phyloP scores from a whole-genome alignment of 2,797 vertebrate species.

The Epinephelus malabaricus region DNA sequence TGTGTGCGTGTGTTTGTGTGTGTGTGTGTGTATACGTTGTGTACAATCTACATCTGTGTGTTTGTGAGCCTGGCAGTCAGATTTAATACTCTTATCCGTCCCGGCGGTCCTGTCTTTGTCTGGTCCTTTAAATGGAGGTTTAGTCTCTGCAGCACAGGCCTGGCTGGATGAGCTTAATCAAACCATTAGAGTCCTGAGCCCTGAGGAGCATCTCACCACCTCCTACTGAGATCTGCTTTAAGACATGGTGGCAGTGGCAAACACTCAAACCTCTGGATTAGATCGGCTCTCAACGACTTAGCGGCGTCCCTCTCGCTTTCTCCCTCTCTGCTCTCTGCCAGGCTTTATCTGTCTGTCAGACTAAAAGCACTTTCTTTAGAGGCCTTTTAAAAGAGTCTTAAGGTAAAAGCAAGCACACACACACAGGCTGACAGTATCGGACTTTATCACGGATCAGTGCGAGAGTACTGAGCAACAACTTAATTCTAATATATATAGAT shows the following conservation, averaged over 20 bases:
- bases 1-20: not conserved
- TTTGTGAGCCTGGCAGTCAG: conserved; percentile 71
- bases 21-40: conserved; percentile 43
- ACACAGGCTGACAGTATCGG: not conserved
- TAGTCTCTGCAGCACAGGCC: conserved; percentile 74
- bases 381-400: conserved; percentile 53
- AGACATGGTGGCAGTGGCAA: conserved; percentile 75
- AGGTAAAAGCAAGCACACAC: conserved; percentile 18
- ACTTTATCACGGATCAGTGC: not conserved
- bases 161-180: conserved; percentile 87
- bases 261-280: conserved; percentile 79
- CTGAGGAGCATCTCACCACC: conserved; percentile 80
- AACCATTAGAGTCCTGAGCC: conserved; percentile 88
- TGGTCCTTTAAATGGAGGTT: conserved; percentile 92
- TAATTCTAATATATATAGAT: not conserved
- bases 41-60: conserved; percentile 59
- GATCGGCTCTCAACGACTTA: conserved; percentile 70
- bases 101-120: conserved; percentile 85
- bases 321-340: conserved; percentile 35
- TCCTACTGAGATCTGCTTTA: conserved; percentile 82
- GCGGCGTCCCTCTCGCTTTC: conserved; percentile 33
- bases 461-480: not conserved
- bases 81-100: conserved; percentile 83
- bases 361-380: conserved; percentile 66
- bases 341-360: conserved; percentile 46